Evolutionary conservation across 2,888 invertebrate genomes (phyloP), one percentile per base, ranked within the genome.

Genomic region (Ochlodes sylvanus): DNA sequence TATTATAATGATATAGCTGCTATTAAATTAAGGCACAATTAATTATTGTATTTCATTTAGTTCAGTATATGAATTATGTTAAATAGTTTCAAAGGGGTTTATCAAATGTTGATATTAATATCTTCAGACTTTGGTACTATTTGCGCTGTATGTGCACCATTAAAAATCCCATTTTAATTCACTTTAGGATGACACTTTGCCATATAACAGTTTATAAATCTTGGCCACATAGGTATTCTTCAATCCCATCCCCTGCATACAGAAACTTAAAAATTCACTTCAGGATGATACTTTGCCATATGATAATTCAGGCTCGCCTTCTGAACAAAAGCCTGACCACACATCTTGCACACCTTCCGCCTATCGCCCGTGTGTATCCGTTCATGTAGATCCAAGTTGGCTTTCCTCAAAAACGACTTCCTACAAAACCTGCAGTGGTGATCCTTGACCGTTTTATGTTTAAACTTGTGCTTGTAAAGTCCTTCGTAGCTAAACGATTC

Each of bases 231-330:
- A 14, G 21, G 34, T 34, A 38, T 38, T 9, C 52, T 27, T 19
- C 4, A 0, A 42, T 15, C 7, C 44, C 12, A 27, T 27, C 27
- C 27, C 5, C 41, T 14, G 44, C 15, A 7, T 6, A n/a, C 19
- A 27, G 12, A 2, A 27, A 21, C 27, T 73, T 77, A 89, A 75
- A 80, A 91, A 44, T 84, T 84, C 0, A 89, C 89, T n/a, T 80
- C 87, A 0, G 92, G 91, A 69, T 92, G 92, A 62, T 91, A 86
- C 54, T 90, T 93, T 0, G 83, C 75, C 92, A 92, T 91, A 44
- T 92, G 91, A 71, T 90, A 92, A 70, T 92, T 92, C 69, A 90
- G 73, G 69, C 92, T 92, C 0, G 92, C 89, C 71, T 92, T 92
- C 71, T 92, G 91, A 0, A 91, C 91, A 68, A 92, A 94, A 44